These are phyloP conservation scores for Stenurella melanura DNA, from an alignment of 2,888 invertebrate species.

Conservation along the genomic window DNA sequence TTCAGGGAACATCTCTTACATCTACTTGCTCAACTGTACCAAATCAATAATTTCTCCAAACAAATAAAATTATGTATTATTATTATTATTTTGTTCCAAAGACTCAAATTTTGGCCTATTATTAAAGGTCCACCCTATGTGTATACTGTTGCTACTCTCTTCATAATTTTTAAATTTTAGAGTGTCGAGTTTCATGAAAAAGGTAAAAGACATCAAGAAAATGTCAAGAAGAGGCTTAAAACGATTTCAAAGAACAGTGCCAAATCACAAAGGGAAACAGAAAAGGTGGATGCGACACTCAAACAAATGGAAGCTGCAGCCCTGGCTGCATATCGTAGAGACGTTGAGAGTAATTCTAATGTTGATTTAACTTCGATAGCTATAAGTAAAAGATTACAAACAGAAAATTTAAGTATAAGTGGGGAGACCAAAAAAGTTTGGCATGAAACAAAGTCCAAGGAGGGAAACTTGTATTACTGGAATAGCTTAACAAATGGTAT, in stretches of 20 bases:
- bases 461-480: slow-evolving; percentile 91
- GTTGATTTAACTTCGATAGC: slow-evolving; percentile 79
- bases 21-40: too few species aligned
- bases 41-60: too few species aligned
- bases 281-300: slow-evolving; percentile 86
- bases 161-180: slow-evolving; percentile 74
- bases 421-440: slow-evolving; percentile 76
- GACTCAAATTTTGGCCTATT: too few species aligned
- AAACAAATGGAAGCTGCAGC: slow-evolving; percentile 94
- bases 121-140: too few species aligned
- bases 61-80: too few species aligned
- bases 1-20: too few species aligned
- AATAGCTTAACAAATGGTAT: slow-evolving; percentile 88
- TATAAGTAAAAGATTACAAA: slow-evolving; percentile 67
- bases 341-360: slow-evolving; percentile 80
- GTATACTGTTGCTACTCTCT: slow-evolving; percentile 17
- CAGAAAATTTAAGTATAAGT: slow-evolving; percentile 66
- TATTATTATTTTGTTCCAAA: too few species aligned
- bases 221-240: slow-evolving; percentile 89
- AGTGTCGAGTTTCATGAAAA: slow-evolving; percentile 96
- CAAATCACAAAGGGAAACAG: slow-evolving; percentile 85
- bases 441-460: slow-evolving; percentile 86
- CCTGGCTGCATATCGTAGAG: slow-evolving; percentile 89
- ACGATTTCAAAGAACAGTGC: slow-evolving; percentile 89
- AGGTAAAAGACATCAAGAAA: slow-evolving; percentile 93